Evolutionary conservation across 2,797 vertebrate genomes (phyloP).

Genomic region (Phylloscopus collybita): DNA sequence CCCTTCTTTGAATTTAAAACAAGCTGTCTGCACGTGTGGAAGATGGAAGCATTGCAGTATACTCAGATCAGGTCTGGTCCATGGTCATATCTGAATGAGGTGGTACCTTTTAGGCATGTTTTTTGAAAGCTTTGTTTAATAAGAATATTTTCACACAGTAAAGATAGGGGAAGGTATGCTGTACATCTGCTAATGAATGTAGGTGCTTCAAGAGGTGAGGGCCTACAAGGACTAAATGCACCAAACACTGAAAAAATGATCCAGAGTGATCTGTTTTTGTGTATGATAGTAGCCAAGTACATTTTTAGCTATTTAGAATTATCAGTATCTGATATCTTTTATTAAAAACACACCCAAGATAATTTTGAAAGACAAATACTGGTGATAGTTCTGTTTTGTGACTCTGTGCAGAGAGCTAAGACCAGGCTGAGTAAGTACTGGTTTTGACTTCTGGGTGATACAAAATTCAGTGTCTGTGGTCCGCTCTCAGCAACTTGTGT

Average conservation of each 20-base stretch:
- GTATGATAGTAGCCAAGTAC: background rate
- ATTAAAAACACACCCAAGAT: background rate
- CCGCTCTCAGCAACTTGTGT: background rate
- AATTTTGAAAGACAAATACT: background rate
- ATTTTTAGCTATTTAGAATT: background rate
- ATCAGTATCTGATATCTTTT: background rate
- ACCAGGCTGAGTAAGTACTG: background rate
- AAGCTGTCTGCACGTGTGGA: background rate
- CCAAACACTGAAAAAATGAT: background rate
- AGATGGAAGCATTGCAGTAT: background rate
- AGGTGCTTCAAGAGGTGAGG: background rate
- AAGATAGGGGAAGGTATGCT: background rate
- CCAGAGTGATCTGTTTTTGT: background rate
- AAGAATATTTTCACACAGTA: background rate
- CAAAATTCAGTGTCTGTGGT: background rate
- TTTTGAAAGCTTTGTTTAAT: background rate
- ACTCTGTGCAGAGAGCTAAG: background rate
- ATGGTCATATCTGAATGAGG: background rate
- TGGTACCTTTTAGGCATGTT: background rate
- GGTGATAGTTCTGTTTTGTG: background rate
- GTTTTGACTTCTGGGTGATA: background rate
- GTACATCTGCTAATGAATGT: background rate
- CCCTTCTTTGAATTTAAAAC: background rate
- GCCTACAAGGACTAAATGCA: background rate
- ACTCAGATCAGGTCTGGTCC: background rate